Evolutionary conservation across 92 coral and sea anemone species (phyloP).

Genomic region (Desmophyllum pertusum): DNA sequence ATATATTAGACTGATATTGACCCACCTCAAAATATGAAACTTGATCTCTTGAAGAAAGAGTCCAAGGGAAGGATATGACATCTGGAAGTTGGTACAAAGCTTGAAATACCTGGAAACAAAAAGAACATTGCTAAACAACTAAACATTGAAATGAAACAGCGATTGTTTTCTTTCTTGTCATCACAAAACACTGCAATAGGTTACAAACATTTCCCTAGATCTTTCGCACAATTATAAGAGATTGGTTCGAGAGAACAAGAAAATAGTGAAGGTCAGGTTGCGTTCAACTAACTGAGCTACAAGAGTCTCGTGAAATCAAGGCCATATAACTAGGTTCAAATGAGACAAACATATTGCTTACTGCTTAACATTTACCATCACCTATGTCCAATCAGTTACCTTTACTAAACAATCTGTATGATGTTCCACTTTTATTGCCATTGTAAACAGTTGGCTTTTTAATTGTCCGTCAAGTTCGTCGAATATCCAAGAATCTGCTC

Average conservation of each 20-base stretch:
- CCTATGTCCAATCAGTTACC: conserved; percentile 20
- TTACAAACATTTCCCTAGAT: no score
- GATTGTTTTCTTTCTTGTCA: not conserved
- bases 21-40: conserved; percentile 45
- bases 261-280: no score
- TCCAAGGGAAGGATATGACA: conserved; percentile 51
- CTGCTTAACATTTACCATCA: no score
- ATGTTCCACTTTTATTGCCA: conserved; percentile 63
- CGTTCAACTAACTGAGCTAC: no score
- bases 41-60: conserved; percentile 33
- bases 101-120: conserved; percentile 44
- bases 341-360: no score
- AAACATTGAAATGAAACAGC: not conserved
- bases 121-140: not conserved
- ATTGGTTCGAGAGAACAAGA: no score
- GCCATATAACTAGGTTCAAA: no score
- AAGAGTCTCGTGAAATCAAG: no score
- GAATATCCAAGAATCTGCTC: conserved; percentile 2
- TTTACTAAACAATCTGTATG: conserved; percentile 61
- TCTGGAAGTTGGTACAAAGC: conserved; percentile 38
- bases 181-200: no score
- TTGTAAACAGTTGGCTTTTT: conserved; percentile 40
- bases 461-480: conserved; percentile 6
- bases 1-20: not conserved
- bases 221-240: no score